phyloP scores from a whole-genome alignment of 2,797 vertebrate genomes.

The Gobionotothen gibberifrons region DNA sequence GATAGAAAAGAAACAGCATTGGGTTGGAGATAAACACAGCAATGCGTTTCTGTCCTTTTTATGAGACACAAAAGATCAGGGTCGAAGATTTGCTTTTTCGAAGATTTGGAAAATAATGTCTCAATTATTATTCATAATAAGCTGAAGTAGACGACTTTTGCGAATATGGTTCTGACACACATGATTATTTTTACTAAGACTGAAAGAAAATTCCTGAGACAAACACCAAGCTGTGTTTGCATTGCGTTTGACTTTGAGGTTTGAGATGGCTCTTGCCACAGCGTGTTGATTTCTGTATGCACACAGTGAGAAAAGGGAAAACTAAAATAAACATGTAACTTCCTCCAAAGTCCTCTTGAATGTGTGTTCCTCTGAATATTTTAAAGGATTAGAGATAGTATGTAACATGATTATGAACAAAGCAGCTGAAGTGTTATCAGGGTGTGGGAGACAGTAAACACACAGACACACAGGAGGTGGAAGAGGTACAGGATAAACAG shows the following conservation, averaged over 20 bases:
- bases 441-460: slow-evolving; percentile 42
- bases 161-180: background rate
- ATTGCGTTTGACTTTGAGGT: slow-evolving; percentile 38
- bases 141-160: background rate
- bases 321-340: slow-evolving; percentile 47
- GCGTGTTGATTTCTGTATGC: slow-evolving; percentile 20
- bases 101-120: background rate
- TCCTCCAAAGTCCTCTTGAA: slow-evolving; percentile 48
- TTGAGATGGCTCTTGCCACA: slow-evolving; percentile 26
- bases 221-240: background rate
- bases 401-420: slow-evolving; percentile 68
- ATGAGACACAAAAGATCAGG: background rate
- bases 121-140: background rate
- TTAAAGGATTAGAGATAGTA: slow-evolving; percentile 59
- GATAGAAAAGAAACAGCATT: background rate
- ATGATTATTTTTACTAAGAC: background rate
- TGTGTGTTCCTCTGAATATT: slow-evolving; percentile 57
- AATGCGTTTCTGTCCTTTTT: slow-evolving; percentile 19
- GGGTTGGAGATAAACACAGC: slow-evolving; percentile 27
- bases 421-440: slow-evolving; percentile 58
- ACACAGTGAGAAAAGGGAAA: slow-evolving; percentile 22
- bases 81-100: background rate
- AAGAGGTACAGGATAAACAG: slow-evolving; percentile 58
- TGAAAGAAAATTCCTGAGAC: slow-evolving; percentile 1
- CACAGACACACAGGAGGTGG: slow-evolving; percentile 21